These are phyloP conservation scores for Gorsachius magnificus DNA, from an alignment of 2,797 vertebrate genomes.

Conservation along the genomic window DNA sequence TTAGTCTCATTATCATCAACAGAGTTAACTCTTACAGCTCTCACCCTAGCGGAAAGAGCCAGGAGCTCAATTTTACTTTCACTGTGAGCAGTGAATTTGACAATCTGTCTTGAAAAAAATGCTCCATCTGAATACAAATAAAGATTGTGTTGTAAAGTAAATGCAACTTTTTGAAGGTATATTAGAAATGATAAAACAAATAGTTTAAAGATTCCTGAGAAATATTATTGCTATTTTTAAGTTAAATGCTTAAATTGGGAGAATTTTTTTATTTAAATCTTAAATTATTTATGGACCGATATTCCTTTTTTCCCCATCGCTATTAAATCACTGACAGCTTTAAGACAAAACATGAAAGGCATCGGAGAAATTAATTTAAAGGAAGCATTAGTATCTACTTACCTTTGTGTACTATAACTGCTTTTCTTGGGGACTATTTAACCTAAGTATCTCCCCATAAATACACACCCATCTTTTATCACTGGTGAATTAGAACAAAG, in stretches of 20 bases:
- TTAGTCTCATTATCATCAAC: slow-evolving; percentile 85
- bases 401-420: background rate
- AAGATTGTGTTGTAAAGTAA: background rate
- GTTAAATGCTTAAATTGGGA: background rate
- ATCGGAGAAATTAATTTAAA: background rate
- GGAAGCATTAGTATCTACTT: background rate
- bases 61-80: slow-evolving; percentile 45
- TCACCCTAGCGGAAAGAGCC: slow-evolving; percentile 50
- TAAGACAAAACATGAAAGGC: background rate
- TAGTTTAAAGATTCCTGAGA: background rate
- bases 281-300: background rate
- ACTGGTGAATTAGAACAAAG: background rate
- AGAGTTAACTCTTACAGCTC: slow-evolving; percentile 80
- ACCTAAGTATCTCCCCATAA: background rate
- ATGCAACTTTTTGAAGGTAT: background rate
- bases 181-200: background rate
- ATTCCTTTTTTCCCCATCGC: background rate
- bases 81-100: background rate
- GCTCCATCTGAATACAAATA: background rate
- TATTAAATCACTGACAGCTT: background rate
- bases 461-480: background rate
- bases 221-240: background rate
- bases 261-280: no score
- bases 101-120: background rate
- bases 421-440: background rate